Evolutionary conservation across 2,113 vertebrate species (phyloP), one percentile per base, ranked within the genome.

Genomic region (Ariopsis seemanni): DNA sequence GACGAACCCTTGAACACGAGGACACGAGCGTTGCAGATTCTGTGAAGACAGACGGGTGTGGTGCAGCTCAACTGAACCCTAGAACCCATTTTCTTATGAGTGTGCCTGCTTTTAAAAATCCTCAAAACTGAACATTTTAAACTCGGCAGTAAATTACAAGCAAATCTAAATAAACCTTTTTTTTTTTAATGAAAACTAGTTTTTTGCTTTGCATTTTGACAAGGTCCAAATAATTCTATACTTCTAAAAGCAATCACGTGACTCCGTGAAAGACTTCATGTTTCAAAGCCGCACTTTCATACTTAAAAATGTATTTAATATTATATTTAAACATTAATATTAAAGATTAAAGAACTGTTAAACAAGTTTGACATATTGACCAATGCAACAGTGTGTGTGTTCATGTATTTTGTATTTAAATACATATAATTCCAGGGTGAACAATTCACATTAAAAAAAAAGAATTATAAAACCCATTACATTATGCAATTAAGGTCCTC

Each of bases 331-430:
- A 52, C 3, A 48, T 27, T 12, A n/a, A 53, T 78, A 55, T 55
- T 78, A 63, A 53, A 79, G 5, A 79, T 25, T 30, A 79, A 78
- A 42, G 55, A 77, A 63, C 57, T 30, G 20, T 58, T 85, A 17
- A 27, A 78, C 20, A 60, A 25, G 34, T n/a, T 85, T 63, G 10
- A n/a, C 69, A 60, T 83, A 83, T 74, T 69, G 17, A 42, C 11
- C 5, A 30, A 57, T 22, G 1, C n/a, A 52, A 52, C 14, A 18
- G 8, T 74, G 57, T n/a, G 8, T 14, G n/a, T 62, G n/a, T 63
- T 42, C 67, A 27, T 74, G 85, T 83, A 79, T 71, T 90, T 86
- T 79, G 12, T 87, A 83, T 65, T 88, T 88, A 85, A 86, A 89
- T 84, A 89, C 80, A 90, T 81, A 63, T 6, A 87, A 87, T 71